Base-by-base conservation (phyloP, 2,113 vertebrate species). In the Sinosuthora webbiana region DNA sequence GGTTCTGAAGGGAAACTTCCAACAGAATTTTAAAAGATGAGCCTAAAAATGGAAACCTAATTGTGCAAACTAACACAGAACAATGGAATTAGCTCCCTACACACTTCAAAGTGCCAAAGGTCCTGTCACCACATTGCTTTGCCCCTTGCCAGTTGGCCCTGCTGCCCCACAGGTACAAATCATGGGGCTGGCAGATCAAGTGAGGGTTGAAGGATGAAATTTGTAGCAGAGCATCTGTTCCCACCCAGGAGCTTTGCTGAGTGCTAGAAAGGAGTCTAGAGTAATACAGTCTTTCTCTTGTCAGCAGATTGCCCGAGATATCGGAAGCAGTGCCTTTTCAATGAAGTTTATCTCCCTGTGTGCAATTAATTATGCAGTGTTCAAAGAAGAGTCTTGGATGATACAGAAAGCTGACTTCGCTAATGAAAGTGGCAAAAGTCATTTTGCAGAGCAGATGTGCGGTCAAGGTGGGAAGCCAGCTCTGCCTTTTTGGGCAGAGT, bases 181-280 rank as follows among this genome's bases (percentile, higher is more conserved):
- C 0, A 0, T 33, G 47, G 37, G 25, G 8, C 25, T 69, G 59
- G 13, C 9, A 28, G 52, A 55, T 13, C 1, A 1, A 69, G 21
- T 30, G 53, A 83, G 53, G 37, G 25, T 15, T 73, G 35, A 79
- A 62, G n/a, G 25, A 49, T 15, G 9, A 50, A 30, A 50, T 31
- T 10, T 42, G 10, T 24, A 3, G 2, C 39, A 65, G 14, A 83
- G 39, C 13, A 57, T 20, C 55, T 80, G 15, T 62, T 39, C 23
- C 19, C 12, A 76, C 22, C 22, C 35, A 50, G 35, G 6, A 64
- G 14, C 31, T 86, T 80, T 62, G 59, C 23, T 82, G 47, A 50
- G 42, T 31, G 21, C 47, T 82, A 42, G 33, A 89, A 30, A 52
- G 30, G 28, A 64, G 17, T 63, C 31, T 49, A 18, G 33, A 82